These are phyloP conservation scores for Idaea biselata DNA, from an alignment of 2,888 invertebrate species.

Conservation along the genomic window DNA sequence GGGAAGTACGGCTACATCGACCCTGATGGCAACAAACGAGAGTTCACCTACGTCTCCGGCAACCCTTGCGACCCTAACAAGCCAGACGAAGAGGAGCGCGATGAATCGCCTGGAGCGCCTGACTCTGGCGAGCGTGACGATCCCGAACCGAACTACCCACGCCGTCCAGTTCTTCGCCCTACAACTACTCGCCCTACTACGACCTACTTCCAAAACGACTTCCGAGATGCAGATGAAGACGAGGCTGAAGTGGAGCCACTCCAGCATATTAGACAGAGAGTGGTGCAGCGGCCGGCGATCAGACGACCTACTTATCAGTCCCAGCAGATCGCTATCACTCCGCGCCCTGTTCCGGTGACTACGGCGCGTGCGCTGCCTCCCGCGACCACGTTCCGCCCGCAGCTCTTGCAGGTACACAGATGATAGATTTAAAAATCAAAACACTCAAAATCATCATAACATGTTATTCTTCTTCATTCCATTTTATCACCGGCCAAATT, in stretches of 20 bases:
- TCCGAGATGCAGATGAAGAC: slow-evolving; percentile 83
- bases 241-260: slow-evolving; percentile 78
- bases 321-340: slow-evolving; percentile 79
- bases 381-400: slow-evolving; percentile 85
- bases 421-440: too few relatives aligned
- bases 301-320: slow-evolving; percentile 72
- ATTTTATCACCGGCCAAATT: too few relatives aligned
- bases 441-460: too few relatives aligned
- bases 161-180: slow-evolving; percentile 63
- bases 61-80: slow-evolving; percentile 93
- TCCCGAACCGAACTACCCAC: slow-evolving; percentile 83
- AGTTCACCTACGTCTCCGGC: slow-evolving; percentile 92
- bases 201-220: slow-evolving; percentile 86
- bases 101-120: slow-evolving; percentile 66
- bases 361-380: slow-evolving; percentile 78
- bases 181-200: slow-evolving; percentile 81
- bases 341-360: slow-evolving; percentile 79
- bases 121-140: slow-evolving; percentile 82
- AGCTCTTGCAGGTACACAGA: slow-evolving; percentile 62
- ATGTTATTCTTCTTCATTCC: too few relatives aligned
- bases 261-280: slow-evolving; percentile 70
- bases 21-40: slow-evolving; percentile 91
- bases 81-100: slow-evolving; percentile 85
- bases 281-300: slow-evolving; percentile 70
- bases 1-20: slow-evolving; percentile 94